These are phyloP conservation scores for Antheraea assamensis DNA, from an alignment of 2,888 invertebrate species.

Conservation along the genomic window DNA sequence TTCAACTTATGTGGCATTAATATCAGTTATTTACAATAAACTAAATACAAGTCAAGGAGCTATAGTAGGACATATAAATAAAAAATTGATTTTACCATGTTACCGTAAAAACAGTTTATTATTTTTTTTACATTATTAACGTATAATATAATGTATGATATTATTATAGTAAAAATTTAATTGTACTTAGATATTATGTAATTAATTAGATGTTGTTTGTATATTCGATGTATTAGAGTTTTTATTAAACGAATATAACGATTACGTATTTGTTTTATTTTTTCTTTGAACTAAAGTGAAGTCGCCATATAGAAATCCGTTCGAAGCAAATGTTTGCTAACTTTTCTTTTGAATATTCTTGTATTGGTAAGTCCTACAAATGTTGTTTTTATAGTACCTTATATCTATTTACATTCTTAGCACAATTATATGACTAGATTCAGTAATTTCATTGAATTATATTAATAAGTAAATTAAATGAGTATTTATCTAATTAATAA, in stretches of 20 bases:
- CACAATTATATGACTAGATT: not conserved
- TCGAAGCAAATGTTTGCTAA: not conserved
- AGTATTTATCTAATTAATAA: no score
- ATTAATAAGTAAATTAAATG: no score
- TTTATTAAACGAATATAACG: constrained; percentile 57
- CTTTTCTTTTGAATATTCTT: not conserved
- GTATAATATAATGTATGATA: not conserved
- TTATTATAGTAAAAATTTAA: not conserved
- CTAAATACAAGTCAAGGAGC: not conserved
- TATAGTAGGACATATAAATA: not conserved
- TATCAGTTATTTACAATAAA: not conserved
- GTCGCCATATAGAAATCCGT: not conserved
- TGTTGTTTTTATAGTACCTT: no score
- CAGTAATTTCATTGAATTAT: not conserved
- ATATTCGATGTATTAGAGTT: constrained; percentile 64
- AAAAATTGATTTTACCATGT: not conserved
- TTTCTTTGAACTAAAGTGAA: not conserved
- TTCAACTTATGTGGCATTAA: not conserved
- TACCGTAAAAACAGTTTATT: not conserved
- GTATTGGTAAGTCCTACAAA: not conserved
- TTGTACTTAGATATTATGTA: constrained; percentile 6
- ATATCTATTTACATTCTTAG: not conserved
- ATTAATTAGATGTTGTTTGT: constrained; percentile 39
- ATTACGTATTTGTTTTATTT: constrained; percentile 17
- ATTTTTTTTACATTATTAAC: not conserved